A percentile compares a stretch with the other conserved stretches of the same genome.
phyloP scores from a whole-genome alignment of 2,888 invertebrate species.

The Macropis europaea region DNA sequence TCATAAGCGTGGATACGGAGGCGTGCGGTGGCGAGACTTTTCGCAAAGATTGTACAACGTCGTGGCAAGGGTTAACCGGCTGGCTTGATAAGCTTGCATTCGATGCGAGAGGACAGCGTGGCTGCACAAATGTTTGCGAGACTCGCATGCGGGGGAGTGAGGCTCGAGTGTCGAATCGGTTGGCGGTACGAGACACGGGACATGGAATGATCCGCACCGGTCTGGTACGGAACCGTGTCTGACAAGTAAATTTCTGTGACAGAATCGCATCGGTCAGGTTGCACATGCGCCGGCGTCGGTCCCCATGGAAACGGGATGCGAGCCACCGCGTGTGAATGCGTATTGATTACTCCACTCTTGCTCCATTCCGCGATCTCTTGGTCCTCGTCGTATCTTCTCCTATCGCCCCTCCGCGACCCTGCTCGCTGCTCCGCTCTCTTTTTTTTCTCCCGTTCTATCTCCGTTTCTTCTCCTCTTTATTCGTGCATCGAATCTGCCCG shows the following conservation, averaged over 20 bases:
- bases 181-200: no score
- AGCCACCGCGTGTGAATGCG: conserved; percentile 73
- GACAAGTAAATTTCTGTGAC: conserved; percentile 24
- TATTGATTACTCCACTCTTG: conserved; percentile 75
- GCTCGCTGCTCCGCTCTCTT: conserved; percentile 44
- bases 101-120: no score
- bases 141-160: no score
- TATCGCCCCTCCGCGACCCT: conserved; percentile 50
- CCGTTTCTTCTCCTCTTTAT: conserved; percentile 18
- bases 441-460: conserved; percentile 42
- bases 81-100: no score
- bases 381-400: conserved; percentile 61
- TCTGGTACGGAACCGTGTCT: conserved; percentile 42
- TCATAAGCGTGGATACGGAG: no score
- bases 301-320: conserved; percentile 70
- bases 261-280: conserved; percentile 10
- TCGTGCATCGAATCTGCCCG: conserved; percentile 32
- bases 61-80: no score
- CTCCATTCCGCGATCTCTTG: conserved; percentile 69
- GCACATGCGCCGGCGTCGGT: conserved; percentile 65
- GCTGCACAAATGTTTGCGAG: no score
- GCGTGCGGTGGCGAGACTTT: no score
- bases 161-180: no score
- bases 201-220: conserved; percentile 31
- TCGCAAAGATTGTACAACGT: no score